These are phyloP conservation scores for Eurytemora carolleeae DNA, from an alignment of 1,140 invertebrate genomes.

Conservation along the genomic window DNA sequence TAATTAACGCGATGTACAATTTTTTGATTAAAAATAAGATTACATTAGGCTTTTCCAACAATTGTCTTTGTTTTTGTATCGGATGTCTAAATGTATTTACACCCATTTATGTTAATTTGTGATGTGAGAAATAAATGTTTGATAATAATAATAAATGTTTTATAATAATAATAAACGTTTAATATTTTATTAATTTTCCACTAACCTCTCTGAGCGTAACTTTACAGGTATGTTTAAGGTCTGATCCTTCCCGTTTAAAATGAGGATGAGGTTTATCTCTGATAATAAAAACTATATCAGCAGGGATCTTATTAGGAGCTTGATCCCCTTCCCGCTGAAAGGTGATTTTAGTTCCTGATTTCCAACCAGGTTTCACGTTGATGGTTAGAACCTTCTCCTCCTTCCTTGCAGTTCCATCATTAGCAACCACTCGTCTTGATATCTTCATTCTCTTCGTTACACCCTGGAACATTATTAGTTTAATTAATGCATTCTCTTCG, in stretches of 20 bases:
- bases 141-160: too few species aligned
- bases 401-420: conserved; percentile 16
- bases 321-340: conserved; percentile 98
- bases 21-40: too few species aligned
- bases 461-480: too few species aligned
- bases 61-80: too few species aligned
- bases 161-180: too few species aligned
- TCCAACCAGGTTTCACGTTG: conserved; percentile 97
- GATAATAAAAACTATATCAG: conserved; percentile 98
- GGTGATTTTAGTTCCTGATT: conserved; percentile 97
- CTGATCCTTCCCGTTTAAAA: conserved; percentile 87
- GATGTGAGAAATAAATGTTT: too few species aligned
- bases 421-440: conserved; percentile 6
- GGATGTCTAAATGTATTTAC: too few species aligned
- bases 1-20: too few species aligned
- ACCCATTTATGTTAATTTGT: too few species aligned
- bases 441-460: conserved; percentile 15
- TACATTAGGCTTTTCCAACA: too few species aligned
- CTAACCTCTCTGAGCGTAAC: conserved; percentile 61
- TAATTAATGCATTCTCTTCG: too few species aligned
- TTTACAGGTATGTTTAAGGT: conserved; percentile 77
- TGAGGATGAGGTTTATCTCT: conserved; percentile 84
- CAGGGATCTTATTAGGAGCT: conserved; percentile 79
- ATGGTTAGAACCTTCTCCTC: conserved; percentile 97
- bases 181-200: too few species aligned